A percentile compares a stretch with the other conserved stretches of the same genome.
Evolutionary conservation across 2,797 vertebrate genomes (phyloP).

Genomic region (Pantherophis vulpinus): DNA sequence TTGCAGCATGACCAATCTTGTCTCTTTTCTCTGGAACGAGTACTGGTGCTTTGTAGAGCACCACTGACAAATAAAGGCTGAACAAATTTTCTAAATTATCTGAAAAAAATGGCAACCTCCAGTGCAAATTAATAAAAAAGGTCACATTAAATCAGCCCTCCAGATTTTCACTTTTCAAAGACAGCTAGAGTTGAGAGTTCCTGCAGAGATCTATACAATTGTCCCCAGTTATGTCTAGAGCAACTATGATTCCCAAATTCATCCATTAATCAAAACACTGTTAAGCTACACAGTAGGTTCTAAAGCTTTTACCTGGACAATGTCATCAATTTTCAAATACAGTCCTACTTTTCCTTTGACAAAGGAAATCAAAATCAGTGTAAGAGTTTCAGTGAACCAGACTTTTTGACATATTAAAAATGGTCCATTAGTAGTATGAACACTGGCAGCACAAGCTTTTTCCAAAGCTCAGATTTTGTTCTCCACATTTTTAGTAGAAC

Average conservation of each 20-base stretch:
- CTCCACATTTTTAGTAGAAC: background rate
- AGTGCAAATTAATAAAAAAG: slow-evolving; percentile 49
- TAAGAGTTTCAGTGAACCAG: background rate
- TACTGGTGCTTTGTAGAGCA: slow-evolving; percentile 29
- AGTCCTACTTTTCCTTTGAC: slow-evolving; percentile 30
- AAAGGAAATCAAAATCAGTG: background rate
- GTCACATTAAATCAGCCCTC: slow-evolving; percentile 28
- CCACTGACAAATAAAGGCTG: slow-evolving; percentile 29
- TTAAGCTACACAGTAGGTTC: slow-evolving; percentile 27
- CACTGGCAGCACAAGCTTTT: background rate
- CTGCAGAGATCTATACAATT: slow-evolving; percentile 45
- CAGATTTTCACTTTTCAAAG: slow-evolving; percentile 49
- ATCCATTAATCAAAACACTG: slow-evolving; percentile 41
- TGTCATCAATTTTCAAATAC: slow-evolving; percentile 52
- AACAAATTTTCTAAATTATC: slow-evolving; percentile 44
- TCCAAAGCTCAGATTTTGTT: background rate
- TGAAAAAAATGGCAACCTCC: slow-evolving; percentile 46
- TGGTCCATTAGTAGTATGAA: background rate
- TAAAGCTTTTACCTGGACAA: slow-evolving; percentile 51
- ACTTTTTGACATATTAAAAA: background rate
- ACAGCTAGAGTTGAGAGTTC: slow-evolving; percentile 22
- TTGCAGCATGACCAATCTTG: background rate
- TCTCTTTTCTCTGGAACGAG: slow-evolving; percentile 19
- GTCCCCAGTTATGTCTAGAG: slow-evolving; percentile 48
- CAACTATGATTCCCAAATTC: slow-evolving; percentile 40